phyloP scores from a whole-genome alignment of 2,113 vertebrate genomes.

The Sinocyclocheilus anophthalmus region DNA sequence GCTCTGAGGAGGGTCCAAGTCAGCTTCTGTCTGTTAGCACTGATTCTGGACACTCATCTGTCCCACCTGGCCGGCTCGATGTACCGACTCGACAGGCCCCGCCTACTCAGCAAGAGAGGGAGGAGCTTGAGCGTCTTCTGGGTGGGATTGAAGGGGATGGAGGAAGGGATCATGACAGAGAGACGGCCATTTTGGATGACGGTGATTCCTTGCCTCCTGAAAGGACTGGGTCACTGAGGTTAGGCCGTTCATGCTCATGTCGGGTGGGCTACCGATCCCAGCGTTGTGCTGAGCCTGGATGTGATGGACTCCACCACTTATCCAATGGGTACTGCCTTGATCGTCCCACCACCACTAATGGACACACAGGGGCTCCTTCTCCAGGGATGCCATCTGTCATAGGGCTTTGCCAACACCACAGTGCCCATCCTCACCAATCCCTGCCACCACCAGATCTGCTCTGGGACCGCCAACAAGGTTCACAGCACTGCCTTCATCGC shows the following conservation, averaged over 20 bases:
- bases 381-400: constrained; percentile 68
- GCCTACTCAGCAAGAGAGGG: constrained; percentile 80
- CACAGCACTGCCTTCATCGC: constrained; percentile 75
- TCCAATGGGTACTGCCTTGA: constrained; percentile 79
- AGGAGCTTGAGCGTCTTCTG: constrained; percentile 85
- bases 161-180: constrained; percentile 71
- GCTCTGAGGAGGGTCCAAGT: constrained; percentile 65
- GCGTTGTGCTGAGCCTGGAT: constrained; percentile 73
- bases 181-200: constrained; percentile 88
- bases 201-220: constrained; percentile 73
- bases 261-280: constrained; percentile 79
- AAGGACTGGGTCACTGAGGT: constrained; percentile 60
- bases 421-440: constrained; percentile 69
- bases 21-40: constrained; percentile 79
- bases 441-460: constrained; percentile 76
- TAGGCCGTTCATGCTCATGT: constrained; percentile 80
- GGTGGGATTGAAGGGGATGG: constrained; percentile 81
- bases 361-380: constrained; percentile 61
- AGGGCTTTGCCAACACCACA: constrained; percentile 78
- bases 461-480: constrained; percentile 73
- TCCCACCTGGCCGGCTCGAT: constrained; percentile 75
- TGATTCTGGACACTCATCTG: constrained; percentile 81
- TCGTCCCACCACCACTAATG: constrained; percentile 68
- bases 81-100: constrained; percentile 72
- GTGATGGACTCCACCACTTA: constrained; percentile 73